Base-by-base conservation (phyloP, 92 coral and sea anemone genomes). In the Galaxea fascicularis region DNA sequence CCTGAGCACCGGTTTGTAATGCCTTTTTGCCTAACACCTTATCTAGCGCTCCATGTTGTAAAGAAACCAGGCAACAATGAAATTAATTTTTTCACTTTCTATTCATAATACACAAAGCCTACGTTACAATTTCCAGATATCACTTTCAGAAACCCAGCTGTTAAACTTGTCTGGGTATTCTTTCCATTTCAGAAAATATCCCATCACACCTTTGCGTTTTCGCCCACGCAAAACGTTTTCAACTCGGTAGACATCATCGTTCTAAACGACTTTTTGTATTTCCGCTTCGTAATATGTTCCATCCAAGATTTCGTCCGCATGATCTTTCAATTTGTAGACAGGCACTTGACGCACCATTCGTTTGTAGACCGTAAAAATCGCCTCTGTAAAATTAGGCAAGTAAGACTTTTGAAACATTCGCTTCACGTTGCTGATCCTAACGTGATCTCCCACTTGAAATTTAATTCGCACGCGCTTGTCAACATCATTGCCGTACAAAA, bases 271-370 rank as follows among this genome's bases (percentile, higher is more conserved):
- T 44, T 41, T 59, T n/a, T 89, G 85, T 10, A 89, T 28, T 77
- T 89, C 82, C 15, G 63, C 59, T 71, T 89, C 92, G 51, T 89
- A 89, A 45, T 83, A 89, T 39, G 73, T 79, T 3, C 85, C 88
- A 21, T 71, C 88, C 20, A 77, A 31, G 12, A 68, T 52, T 29
- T 83, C 88, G 1, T 76, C 88, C 41, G 77, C 78, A 25, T 83
- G 73, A 77, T 83, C 86, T 60, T 73, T 91, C 63, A 80, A 47
- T 49, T 86, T 20, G 25, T 79, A 86, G 49, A 85, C 85, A 10
- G 80, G 71, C 83, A 62, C 88, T 28, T 82, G 83, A 27, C 31
- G 77, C 51, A 28, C 70, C 44, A 58, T 29, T 78, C 54, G 56
- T 62, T 73, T 59, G 35, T 82, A 68, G 45, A 86, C 77, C 45